Base-by-base conservation (phyloP, 1,140 invertebrate species). In the Drosophila orena region DNA sequence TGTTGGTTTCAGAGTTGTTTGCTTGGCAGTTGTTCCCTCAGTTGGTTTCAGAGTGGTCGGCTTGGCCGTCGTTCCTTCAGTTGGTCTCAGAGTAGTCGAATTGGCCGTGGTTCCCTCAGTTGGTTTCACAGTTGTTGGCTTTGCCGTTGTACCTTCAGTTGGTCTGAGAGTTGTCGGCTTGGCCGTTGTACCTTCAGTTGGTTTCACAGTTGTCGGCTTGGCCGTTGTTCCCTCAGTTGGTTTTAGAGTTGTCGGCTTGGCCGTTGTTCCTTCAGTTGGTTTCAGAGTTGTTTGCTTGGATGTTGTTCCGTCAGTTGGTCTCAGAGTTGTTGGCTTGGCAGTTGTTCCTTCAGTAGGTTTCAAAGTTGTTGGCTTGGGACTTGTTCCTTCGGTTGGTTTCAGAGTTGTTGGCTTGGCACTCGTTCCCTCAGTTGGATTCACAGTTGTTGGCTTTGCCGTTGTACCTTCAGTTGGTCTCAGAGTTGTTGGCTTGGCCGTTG, bases 291-390 rank as follows among this genome's bases (percentile, higher is more conserved):
- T 65, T 0, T 11, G 38, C 12, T 40, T 46, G 1, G 0, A 4
- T 0, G 11, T 46, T 0, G 42, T 44, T 2, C 0, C 10, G 3
- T 44, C 42, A 0, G 43, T 46, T 14, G 43, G 43, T 14, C 24
- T 46, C 20, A 46, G 44, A 12, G 2, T 30, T 30, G 15, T n/a
- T 1, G 24, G 55, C 11, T 35, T 35, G 0, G 11, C 34, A 11
- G 34, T 1, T 7, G 46, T 68, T 12, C 37, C 15, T 2, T 56
- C 35, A 0, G 52, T 40, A 1, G 52, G 34, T 8, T 34, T 44
- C 6, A 12, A n/a, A 14, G 64, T 68, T 10, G 64, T 68, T 2
- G 43, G 44, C 14, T 50, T 37, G 4, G 11, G 14, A 35, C 38
- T 52, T 1, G 34, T 35, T 11, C 0, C 2, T 4, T 35, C 40